Percentiles rank a stretch among this genome's conserved stretches.
These are phyloP conservation scores for Helicoverpa zea DNA, from an alignment of 1,140 invertebrate species.

Conservation along the genomic window DNA sequence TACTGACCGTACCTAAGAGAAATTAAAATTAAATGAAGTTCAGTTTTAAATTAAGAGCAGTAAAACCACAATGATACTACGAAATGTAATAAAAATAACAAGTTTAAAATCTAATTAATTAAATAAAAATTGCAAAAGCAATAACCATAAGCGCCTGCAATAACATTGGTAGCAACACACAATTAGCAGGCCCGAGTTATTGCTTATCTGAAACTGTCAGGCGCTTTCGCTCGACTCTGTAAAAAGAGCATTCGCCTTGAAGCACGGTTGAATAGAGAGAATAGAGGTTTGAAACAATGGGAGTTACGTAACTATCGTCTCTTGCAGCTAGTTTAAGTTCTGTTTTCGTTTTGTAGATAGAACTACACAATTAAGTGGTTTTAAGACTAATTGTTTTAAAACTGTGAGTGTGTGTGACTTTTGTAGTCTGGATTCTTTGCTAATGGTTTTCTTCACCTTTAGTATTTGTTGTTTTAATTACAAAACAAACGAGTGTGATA, in stretches of 20 bases:
- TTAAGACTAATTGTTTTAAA: no score
- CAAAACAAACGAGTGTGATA: no score
- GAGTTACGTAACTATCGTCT: constrained; percentile 25
- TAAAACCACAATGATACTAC: background rate
- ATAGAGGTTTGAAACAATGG: constrained; percentile 33
- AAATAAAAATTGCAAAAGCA: background rate
- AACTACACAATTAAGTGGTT: no score
- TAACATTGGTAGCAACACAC: constrained; percentile 37
- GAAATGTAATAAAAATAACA: background rate
- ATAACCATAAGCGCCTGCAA: constrained; percentile 39
- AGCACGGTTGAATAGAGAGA: constrained; percentile 27
- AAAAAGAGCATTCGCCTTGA: constrained; percentile 39
- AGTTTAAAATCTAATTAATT: background rate
- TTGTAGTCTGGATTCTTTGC: no score
- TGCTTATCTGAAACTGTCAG: constrained; percentile 57
- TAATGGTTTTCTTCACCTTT: no score
- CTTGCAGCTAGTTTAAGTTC: background rate
- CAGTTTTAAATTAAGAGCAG: background rate
- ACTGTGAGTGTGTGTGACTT: no score
- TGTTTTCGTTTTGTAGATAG: background rate
- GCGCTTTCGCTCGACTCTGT: constrained; percentile 45
- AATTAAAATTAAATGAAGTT: background rate
- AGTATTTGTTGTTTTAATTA: no score
- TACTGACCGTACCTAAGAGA: no score
- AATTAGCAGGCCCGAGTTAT: constrained; percentile 46